Percentiles rank a stretch among this genome's conserved stretches.
Evolutionary conservation across 2,888 invertebrate genomes (phyloP).

Genomic region (Hipparchia sbordonii): DNA sequence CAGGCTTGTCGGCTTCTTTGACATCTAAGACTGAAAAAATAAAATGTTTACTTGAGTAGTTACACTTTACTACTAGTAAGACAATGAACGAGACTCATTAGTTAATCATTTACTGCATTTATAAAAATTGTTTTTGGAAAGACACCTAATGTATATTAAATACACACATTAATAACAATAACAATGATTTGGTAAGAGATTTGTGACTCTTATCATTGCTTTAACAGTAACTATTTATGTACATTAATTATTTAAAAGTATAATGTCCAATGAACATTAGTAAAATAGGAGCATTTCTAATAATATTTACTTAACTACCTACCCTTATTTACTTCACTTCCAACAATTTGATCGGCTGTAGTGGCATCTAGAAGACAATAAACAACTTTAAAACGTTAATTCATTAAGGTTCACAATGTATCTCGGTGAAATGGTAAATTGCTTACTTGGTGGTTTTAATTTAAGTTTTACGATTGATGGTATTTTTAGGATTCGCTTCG

Average conservation of each 20-base stretch:
- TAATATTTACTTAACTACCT: neutral
- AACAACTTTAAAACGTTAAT: neutral
- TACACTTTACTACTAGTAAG: no score
- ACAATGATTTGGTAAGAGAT: neutral
- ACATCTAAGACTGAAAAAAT: neutral
- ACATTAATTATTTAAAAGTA: neutral
- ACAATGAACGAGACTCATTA: no score
- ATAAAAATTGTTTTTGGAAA: no score
- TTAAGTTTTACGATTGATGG: slow-evolving; percentile 46
- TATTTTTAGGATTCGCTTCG: slow-evolving; percentile 46
- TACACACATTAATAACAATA: no score
- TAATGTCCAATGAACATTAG: no score
- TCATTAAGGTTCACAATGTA: neutral
- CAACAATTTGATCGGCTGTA: neutral
- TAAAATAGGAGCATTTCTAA: no score
- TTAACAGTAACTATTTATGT: neutral
- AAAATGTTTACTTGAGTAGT: neutral
- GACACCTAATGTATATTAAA: no score
- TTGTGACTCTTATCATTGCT: neutral
- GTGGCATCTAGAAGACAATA: neutral
- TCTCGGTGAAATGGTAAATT: neutral
- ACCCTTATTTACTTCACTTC: neutral
- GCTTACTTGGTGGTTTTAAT: slow-evolving; percentile 19
- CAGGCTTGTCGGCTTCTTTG: neutral
- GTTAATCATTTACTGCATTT: no score